Evolutionary conservation across 2,113 vertebrate species (phyloP).

Genomic region (Pedetes capensis): DNA sequence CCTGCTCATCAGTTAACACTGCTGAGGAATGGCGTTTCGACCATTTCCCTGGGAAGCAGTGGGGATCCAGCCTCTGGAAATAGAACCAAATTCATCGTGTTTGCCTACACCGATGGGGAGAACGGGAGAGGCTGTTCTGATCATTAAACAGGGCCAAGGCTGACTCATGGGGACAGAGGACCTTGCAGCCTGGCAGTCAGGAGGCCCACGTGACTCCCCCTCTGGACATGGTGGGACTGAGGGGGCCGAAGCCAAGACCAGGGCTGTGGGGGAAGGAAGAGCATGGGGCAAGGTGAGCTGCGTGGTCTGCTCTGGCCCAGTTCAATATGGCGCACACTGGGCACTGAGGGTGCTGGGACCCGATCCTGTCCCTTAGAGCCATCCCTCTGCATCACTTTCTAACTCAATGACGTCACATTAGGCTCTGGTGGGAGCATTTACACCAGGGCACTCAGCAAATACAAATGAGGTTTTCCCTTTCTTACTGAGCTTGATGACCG

Average conservation of each 20-base stretch:
- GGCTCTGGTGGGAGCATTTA: neutral
- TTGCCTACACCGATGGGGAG: neutral
- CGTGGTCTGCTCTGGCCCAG: neutral
- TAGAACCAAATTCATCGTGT: neutral
- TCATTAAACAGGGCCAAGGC: neutral
- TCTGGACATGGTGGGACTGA: no score
- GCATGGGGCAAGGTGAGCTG: neutral
- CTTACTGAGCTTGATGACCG: neutral
- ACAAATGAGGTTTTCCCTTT: no score
- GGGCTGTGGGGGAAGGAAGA: neutral
- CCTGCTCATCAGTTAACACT: neutral
- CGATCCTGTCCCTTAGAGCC: neutral
- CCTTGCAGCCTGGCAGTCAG: neutral
- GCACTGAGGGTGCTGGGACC: accelerated
- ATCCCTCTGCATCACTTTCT: neutral
- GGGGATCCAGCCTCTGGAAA: neutral
- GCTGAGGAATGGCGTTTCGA: neutral
- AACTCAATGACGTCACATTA: accelerated
- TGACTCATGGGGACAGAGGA: neutral
- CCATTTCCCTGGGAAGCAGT: neutral
- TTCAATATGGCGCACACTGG: neutral
- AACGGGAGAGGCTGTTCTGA: accelerated
- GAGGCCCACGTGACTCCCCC: neutral
- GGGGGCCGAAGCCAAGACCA: neutral
- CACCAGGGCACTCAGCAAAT: neutral